Evolutionary conservation across 2,113 vertebrate genomes (phyloP).

Genomic region (Ciconia boyciana): DNA sequence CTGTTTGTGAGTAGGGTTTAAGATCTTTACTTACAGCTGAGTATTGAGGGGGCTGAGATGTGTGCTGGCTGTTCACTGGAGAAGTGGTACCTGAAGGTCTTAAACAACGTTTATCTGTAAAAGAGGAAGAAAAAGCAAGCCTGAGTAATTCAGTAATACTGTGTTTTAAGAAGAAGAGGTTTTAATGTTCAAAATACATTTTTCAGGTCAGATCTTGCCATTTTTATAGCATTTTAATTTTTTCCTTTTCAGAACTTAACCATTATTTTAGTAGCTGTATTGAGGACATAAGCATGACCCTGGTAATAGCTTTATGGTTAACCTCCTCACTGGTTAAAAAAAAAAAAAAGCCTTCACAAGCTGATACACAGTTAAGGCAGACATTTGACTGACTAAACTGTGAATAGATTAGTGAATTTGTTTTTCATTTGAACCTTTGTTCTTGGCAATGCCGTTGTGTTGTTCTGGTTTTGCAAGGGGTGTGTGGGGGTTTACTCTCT

Average conservation of each 20-base stretch:
- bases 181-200: neutral
- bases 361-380: neutral
- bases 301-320: neutral
- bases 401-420: neutral
- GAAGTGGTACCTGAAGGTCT: neutral
- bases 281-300: neutral
- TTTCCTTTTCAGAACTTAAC: neutral
- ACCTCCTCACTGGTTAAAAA: neutral
- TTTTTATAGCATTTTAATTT: neutral
- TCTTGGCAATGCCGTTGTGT: fast-evolving
- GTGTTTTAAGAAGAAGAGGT: neutral
- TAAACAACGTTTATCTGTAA: conserved; percentile 66
- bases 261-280: neutral
- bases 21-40: conserved; percentile 20
- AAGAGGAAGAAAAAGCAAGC: neutral
- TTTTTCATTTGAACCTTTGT: neutral
- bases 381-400: neutral
- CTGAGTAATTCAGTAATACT: neutral
- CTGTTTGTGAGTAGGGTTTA: neutral
- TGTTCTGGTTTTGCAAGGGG: neutral
- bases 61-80: fast-evolving
- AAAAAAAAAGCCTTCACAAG: neutral
- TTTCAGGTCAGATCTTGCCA: neutral
- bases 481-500: neutral
- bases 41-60: neutral